A percentile compares a stretch with the other conserved stretches of the same genome.
phyloP scores from a whole-genome alignment of 2,888 invertebrate species.

The Eretmocerus hayati region DNA sequence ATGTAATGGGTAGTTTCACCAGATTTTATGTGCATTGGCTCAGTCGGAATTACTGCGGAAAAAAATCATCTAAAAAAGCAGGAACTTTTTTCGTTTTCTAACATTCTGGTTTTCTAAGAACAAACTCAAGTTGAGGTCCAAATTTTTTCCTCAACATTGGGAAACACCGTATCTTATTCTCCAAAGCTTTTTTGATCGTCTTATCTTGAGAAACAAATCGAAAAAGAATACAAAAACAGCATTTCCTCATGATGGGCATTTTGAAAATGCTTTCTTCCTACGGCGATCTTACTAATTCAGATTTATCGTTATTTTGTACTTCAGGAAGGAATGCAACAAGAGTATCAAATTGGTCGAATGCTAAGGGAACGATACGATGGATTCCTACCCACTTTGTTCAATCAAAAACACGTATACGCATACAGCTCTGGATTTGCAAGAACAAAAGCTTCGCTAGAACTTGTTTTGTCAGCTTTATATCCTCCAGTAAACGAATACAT shows the following conservation, averaged over 20 bases:
- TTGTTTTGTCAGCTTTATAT: constrained; percentile 30
- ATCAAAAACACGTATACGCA: constrained; percentile 25
- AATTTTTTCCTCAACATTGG: too few species aligned
- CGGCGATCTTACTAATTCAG: background rate
- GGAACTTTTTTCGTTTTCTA: too few species aligned
- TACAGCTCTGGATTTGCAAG: constrained; percentile 26
- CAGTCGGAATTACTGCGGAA: too few species aligned
- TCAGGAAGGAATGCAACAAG: constrained; percentile 30
- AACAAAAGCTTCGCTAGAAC: constrained; percentile 30
- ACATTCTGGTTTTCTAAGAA: too few species aligned
- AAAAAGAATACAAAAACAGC: background rate
- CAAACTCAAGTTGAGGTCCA: too few species aligned
- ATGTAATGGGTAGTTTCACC: too few species aligned
- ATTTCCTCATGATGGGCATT: background rate
- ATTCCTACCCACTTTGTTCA: constrained; percentile 26
- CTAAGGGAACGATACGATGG: constrained; percentile 26
- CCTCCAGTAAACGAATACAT: constrained; percentile 19
- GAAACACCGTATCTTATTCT: too few species aligned
- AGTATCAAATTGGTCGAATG: constrained; percentile 28
- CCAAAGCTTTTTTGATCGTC: background rate
- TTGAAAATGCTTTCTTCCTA: background rate
- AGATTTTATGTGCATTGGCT: too few species aligned
- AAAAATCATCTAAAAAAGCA: too few species aligned
- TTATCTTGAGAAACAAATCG: background rate
- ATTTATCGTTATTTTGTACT: background rate